Base-by-base conservation (phyloP, 1,140 invertebrate genomes). In the Paralvinella palmiformis region DNA sequence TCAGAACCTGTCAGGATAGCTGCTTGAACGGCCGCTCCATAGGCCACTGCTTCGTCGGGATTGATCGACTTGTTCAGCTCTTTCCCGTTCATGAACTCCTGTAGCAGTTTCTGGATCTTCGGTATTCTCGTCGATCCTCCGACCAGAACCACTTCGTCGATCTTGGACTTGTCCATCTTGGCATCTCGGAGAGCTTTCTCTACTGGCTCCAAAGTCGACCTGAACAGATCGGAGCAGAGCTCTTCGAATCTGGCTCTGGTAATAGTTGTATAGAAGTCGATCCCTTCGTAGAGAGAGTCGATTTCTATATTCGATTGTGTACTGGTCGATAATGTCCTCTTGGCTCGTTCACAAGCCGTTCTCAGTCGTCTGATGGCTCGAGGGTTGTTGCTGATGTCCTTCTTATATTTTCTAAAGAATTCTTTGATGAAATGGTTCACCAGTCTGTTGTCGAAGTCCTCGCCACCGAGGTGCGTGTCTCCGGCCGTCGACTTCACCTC, bases 361-460 rank as follows among this genome's bases (percentile, higher is more conserved):
- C 94, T 85, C 57, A 98, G 82, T 78, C 94, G 87, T 75, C 94
- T 85, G 17, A 98, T 83, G 4, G 95, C 92, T 66, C 94, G 85
- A 75, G 94, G 92, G 83, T 97, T 97, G 55, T 85, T 81, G 22
- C 87, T 87, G 29, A 98, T 83, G 70, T 98, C 96, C 75, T 95
- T 96, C 79, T 95, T 96, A 85, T 95, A 90, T 79, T 98, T 98
- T 59, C 94, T 85, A 83, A 96, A 96, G 86, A 98, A 98, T 79
- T 97, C 94, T 77, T 94, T 88, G 0, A 94, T 89, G 73, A 97
- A 97, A 81, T 96, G 92, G 73, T 91, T 93, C 22, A 98, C 93
- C 87, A 98, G 90, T 45, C 94, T 84, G 77, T 94, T 98, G 79
- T 99, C 96, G 92, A 98, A 98, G 82, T 98, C 96, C 84, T 98